Evolutionary conservation across 2,888 invertebrate species (phyloP).

Genomic region (Synergus gifuensis): DNA sequence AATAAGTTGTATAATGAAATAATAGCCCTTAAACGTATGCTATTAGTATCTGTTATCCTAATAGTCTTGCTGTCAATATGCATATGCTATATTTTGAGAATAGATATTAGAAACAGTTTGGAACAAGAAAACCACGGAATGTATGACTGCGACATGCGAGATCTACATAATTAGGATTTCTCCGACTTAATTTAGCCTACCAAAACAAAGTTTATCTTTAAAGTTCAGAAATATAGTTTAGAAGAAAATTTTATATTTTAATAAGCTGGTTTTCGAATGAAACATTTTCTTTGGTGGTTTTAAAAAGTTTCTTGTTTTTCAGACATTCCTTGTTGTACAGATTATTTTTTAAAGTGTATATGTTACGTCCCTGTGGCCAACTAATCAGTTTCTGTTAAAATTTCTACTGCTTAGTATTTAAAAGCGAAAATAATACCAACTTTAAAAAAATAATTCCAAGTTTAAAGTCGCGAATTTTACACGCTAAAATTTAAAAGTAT

Average conservation of each 20-base stretch:
- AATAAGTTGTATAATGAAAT: conserved; percentile 79
- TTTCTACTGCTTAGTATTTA: conserved; percentile 2
- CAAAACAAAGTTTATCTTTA: conserved; percentile 4
- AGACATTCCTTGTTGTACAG: conserved; percentile 10
- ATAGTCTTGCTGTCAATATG: conserved; percentile 77
- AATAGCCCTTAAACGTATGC: conserved; percentile 78
- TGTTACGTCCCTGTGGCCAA: not conserved
- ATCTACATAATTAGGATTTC: conserved; percentile 34
- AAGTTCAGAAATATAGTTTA: not conserved
- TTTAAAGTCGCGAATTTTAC: not conserved
- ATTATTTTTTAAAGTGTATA: not conserved
- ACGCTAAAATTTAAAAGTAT: not conserved
- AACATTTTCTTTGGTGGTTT: not conserved
- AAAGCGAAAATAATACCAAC: not conserved
- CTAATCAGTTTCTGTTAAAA: not conserved
- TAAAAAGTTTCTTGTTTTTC: not conserved
- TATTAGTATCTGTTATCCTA: conserved; percentile 79
- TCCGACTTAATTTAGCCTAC: conserved; percentile 43
- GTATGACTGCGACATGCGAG: conserved; percentile 45
- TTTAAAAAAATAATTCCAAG: not conserved
- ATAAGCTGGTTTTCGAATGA: not conserved
- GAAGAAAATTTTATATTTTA: not conserved
- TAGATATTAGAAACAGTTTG: conserved; percentile 70
- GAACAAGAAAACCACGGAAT: conserved; percentile 66
- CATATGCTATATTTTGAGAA: conserved; percentile 77